These are phyloP conservation scores for Falco peregrinus DNA, from an alignment of 2,797 vertebrate species.

Conservation along the genomic window DNA sequence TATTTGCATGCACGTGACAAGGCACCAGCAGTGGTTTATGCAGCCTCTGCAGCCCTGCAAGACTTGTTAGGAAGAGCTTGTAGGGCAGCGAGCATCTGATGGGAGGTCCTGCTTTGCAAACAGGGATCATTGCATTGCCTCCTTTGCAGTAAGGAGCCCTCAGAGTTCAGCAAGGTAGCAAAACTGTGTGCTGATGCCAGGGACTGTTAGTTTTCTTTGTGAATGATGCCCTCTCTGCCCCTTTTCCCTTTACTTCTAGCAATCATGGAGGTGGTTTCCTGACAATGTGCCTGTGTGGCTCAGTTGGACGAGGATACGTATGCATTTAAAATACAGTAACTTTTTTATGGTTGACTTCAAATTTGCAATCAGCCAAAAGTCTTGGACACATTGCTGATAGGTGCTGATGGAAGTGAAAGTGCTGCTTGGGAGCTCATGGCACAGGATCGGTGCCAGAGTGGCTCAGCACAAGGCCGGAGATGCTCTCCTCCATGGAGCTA, in stretches of 20 bases:
- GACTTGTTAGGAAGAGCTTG: background rate
- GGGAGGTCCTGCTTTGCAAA: background rate
- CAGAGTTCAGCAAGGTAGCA: accelerated
- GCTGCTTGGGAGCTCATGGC: accelerated
- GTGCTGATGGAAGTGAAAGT: accelerated
- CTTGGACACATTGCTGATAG: no score
- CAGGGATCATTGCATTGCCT: accelerated
- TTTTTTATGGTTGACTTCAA: no score
- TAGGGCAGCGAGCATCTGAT: accelerated
- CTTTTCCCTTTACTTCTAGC: background rate
- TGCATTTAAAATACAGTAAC: no score
- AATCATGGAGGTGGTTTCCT: accelerated
- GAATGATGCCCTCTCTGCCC: background rate
- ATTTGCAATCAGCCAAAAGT: no score
- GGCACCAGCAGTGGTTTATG: background rate
- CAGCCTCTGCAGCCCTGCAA: background rate
- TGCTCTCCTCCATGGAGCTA: background rate
- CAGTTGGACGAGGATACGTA: background rate
- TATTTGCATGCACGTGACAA: accelerated
- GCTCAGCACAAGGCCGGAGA: background rate
- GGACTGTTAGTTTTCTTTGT: background rate
- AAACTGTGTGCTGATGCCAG: background rate
- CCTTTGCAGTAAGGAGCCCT: background rate
- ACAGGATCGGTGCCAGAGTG: background rate
- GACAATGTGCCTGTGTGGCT: accelerated